Evolutionary conservation across 2,797 vertebrate species (phyloP), one percentile per base, ranked within the genome.

Genomic region (Betta splendens): DNA sequence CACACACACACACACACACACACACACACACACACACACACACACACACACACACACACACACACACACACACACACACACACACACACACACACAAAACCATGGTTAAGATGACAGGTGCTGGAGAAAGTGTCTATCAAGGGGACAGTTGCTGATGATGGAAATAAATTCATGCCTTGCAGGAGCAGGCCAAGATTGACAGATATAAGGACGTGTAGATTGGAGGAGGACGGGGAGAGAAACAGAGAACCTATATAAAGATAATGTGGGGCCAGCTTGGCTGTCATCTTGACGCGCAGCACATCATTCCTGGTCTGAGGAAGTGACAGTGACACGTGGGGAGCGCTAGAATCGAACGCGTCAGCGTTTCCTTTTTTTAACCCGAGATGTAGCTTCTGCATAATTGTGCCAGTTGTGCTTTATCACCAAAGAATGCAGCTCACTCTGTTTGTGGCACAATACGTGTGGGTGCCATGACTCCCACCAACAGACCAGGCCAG

Each of bases 371-470:
- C n/a, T 64, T 54, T 80, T 73, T 83, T 69, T 49, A 63, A 55
- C 48, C 18, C 44, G 20, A 29, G 29, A 61, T 22, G 35, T 23
- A 42, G 36, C 63, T 50, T 71, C 72, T 75, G 63, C 44, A 80
- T 55, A 58, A n/a, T n/a, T n/a, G n/a, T n/a, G n/a, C n/a, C n/a
- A n/a, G 18, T 28, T 26, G 9, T 32, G 21, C 8, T 16, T 3
- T 7, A 16, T 12, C 20, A 7, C 49, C 66, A 22, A 74, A 69
- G 69, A 85, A 61, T 71, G 79, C 66, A 80, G 85, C 80, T 72
- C 69, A 87, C 88, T 87, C 79, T 18, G 12, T 38, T 83, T 85
- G 76, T 82, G 85, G 75, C 68, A 66, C 65, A 84, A 87, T 87
- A 86, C 83, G 77, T 87, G 73, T 48, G 83, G 81, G 59, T 77